Evolutionary conservation across 1,140 invertebrate species (phyloP).

Genomic region (Brevipalpus yothersi): DNA sequence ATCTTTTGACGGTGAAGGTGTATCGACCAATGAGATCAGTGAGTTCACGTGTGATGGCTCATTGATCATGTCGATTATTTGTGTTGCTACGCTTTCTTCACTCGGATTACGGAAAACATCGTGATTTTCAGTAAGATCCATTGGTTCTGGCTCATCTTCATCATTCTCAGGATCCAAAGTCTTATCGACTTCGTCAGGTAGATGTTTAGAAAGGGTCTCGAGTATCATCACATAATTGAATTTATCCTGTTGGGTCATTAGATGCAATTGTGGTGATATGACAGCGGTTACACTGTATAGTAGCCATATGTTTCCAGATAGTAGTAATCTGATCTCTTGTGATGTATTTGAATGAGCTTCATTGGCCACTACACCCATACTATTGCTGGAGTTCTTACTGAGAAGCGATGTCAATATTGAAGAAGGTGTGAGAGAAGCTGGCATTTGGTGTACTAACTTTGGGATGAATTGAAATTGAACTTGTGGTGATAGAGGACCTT

Average conservation of each 20-base stretch:
- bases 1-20: slow-evolving; percentile 7
- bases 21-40: not conserved
- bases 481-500: not conserved
- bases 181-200: slow-evolving; percentile 1
- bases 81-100: not conserved
- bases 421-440: not conserved
- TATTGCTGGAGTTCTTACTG: not conserved
- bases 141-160: slow-evolving; percentile 14
- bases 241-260: not conserved
- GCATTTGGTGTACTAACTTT: slow-evolving; percentile 5
- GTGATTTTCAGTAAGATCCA: not conserved
- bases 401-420: not conserved
- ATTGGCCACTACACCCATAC: not conserved
- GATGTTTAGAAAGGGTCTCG: slow-evolving; percentile 22
- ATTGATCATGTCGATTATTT: slow-evolving; percentile 1
- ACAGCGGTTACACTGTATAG: slow-evolving; percentile 3
- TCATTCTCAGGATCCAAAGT: slow-evolving; percentile 18
- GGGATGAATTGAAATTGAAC: slow-evolving; percentile 1
- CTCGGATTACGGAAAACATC: not conserved
- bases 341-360: not conserved
- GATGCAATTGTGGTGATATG: not conserved
- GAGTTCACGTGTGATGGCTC: slow-evolving; percentile 22
- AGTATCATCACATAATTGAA: slow-evolving; percentile 5
- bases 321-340: not conserved
- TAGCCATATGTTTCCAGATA: not conserved